These are phyloP conservation scores for Thymelicus sylvestris DNA, from an alignment of 2,888 invertebrate genomes.

Conservation along the genomic window DNA sequence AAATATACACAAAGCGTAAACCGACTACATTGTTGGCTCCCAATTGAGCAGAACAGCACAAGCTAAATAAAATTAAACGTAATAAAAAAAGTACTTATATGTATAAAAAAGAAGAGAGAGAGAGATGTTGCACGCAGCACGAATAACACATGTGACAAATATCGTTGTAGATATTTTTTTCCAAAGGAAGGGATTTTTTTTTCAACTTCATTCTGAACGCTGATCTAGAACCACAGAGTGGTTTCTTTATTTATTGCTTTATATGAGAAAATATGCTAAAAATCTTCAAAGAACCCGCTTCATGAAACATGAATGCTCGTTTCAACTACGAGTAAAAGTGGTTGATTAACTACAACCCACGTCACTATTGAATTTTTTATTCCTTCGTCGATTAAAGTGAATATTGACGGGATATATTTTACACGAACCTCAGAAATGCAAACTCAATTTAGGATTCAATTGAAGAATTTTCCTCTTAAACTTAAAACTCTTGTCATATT, in stretches of 20 bases:
- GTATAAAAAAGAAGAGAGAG: too few species aligned
- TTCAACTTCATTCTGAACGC: too few species aligned
- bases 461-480: background rate
- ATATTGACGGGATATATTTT: conserved; percentile 1
- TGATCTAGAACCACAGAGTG: too few species aligned
- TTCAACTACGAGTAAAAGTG: background rate
- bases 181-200: too few species aligned
- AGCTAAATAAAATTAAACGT: too few species aligned
- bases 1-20: conserved; percentile 8
- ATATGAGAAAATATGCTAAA: background rate
- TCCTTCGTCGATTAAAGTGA: conserved; percentile 1
- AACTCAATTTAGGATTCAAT: background rate
- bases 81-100: too few species aligned
- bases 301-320: background rate
- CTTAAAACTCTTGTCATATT: background rate
- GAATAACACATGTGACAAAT: too few species aligned
- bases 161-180: too few species aligned
- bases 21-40: background rate
- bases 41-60: background rate
- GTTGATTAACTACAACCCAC: conserved; percentile 13
- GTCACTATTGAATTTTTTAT: conserved; percentile 17
- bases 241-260: too few species aligned
- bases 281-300: background rate
- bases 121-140: too few species aligned
- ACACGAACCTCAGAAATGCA: background rate